Evolutionary conservation across 1,140 invertebrate genomes (phyloP).

Genomic region (Sminthurides bifidus): DNA sequence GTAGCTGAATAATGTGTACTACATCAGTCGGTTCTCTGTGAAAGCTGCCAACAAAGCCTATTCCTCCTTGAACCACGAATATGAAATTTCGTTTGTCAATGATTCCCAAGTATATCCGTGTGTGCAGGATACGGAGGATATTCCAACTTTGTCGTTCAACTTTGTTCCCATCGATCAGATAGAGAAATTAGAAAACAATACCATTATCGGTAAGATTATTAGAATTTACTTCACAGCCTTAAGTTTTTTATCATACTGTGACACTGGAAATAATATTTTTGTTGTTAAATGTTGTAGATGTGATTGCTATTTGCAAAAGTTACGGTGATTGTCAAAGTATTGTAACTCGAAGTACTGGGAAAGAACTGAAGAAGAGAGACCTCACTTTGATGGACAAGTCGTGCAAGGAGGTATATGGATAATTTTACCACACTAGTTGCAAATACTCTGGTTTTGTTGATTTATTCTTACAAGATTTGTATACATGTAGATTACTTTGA

Average conservation of each 20-base stretch:
- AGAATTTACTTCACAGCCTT: background rate
- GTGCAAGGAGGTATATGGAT: constrained; percentile 52
- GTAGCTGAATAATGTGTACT: constrained; percentile 57
- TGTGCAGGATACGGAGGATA: constrained; percentile 44
- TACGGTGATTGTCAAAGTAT: constrained; percentile 59
- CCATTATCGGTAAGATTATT: constrained; percentile 51
- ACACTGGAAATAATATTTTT: background rate
- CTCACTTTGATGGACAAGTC: constrained; percentile 77
- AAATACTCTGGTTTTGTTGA: background rate
- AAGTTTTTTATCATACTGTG: background rate
- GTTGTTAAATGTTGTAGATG: constrained; percentile 49
- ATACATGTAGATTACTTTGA: constrained; percentile 35
- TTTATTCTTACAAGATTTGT: background rate
- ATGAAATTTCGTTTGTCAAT: constrained; percentile 78
- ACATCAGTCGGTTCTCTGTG: constrained; percentile 46
- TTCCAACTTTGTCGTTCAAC: constrained; percentile 69
- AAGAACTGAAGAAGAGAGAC: constrained; percentile 65
- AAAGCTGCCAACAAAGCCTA: constrained; percentile 90
- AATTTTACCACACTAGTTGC: background rate
- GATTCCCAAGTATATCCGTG: constrained; percentile 67
- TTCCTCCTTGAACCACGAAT: constrained; percentile 75
- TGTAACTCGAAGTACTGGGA: constrained; percentile 56
- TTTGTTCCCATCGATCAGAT: constrained; percentile 70
- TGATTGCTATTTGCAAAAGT: constrained; percentile 77
- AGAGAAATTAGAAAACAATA: constrained; percentile 50